Evolutionary conservation across 2,888 invertebrate species (phyloP), one percentile per base, ranked within the genome.

Genomic region (Andrena flavipes): DNA sequence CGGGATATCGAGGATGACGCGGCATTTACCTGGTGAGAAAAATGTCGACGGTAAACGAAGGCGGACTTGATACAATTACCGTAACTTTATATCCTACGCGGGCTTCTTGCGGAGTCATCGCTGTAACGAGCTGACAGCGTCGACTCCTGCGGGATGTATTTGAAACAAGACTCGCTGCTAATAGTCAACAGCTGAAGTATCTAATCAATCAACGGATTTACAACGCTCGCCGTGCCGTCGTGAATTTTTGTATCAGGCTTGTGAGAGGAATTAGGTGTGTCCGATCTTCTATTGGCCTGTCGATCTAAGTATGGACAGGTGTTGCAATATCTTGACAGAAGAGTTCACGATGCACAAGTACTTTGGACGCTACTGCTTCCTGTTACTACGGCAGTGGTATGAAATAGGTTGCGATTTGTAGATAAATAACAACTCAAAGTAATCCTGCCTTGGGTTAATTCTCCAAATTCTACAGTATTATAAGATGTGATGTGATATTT

Each of bases 1-100:
- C 71, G 33, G 77, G 70, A 70, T 77, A 86, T 87, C 76, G 69
- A 64, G 54, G 67, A 85, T 87, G 87, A 87, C 87, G 73, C 10
- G 72, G 87, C 80, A 63, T 60, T 74, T 51, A 42, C 30, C 10
- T 56, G 6, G 10, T 1, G 20, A 33, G 51, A 65, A 81, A 84
- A 67, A 68, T 59, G 16, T 10, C 7, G 33, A 16, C n/a, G 48
- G 26, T 35, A 54, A 71, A 64, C 69, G 69, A 74, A 80, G 65
- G 71, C 71, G 74, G 72, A 29, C 49, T 68, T 51, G 80, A 79
- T 84, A 81, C 76, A 85, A 81, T 85, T 81, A 79, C 77, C 49
- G 63, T 67, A 67, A 73, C 69, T 56, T 67, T 67, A 60, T 20
- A 42, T 23, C 30, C 20, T 3, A 26, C 51, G 62, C n/a, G 7